Conservation (phyloP, 1,140 invertebrate species). For the Macrotrachela quadricornifera region DNA sequence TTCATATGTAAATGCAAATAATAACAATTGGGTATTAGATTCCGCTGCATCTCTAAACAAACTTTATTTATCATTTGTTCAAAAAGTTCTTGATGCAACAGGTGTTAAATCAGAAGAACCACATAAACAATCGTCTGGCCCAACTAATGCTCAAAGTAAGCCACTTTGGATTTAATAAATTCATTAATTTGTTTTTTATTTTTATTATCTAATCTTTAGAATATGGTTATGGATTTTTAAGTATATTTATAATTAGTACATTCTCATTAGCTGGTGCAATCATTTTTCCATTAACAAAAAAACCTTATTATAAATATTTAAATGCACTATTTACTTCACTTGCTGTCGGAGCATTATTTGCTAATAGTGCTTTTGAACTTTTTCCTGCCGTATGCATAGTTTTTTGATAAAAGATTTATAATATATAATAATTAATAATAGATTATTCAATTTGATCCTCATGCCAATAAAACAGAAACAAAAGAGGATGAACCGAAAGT, state of each 20-base stretch:
- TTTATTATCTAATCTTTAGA: no score
- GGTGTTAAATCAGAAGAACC: no score
- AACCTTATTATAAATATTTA: slow-evolving; percentile 50
- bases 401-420: not conserved
- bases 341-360: slow-evolving; percentile 67
- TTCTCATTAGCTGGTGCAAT: slow-evolving; percentile 55
- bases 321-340: slow-evolving; percentile 21
- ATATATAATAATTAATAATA: not conserved
- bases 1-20: no score
- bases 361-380: slow-evolving; percentile 72
- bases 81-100: no score
- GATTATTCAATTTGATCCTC: slow-evolving; percentile 7
- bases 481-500: slow-evolving; percentile 49
- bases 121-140: no score
- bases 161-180: no score
- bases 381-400: slow-evolving; percentile 49
- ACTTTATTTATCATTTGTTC: no score
- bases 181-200: no score
- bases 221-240: slow-evolving; percentile 4
- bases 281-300: slow-evolving; percentile 68
- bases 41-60: no score
- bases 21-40: no score
- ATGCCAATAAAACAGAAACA: slow-evolving; percentile 45
- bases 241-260: slow-evolving; percentile 40
- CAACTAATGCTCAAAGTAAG: no score